Evolutionary conservation across 2,888 invertebrate species (phyloP).

Genomic region (Panzeria rudis): DNA sequence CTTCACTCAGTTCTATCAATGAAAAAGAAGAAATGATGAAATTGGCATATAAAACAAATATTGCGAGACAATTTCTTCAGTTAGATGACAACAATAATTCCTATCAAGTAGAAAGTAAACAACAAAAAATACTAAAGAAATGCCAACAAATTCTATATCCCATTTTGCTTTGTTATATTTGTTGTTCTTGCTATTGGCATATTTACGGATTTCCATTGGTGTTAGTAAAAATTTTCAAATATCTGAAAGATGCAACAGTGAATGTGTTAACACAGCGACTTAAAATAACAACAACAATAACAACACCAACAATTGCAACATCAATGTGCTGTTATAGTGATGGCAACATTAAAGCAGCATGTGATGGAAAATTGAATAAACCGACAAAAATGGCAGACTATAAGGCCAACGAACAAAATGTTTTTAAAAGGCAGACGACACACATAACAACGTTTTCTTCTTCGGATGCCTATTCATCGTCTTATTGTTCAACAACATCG

Average conservation of each 20-base stretch:
- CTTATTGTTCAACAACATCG: constrained; percentile 63
- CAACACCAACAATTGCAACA: constrained; percentile 46
- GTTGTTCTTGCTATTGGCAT: constrained; percentile 55
- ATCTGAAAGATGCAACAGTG: constrained; percentile 64
- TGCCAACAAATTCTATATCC: constrained; percentile 52
- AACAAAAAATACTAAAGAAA: constrained; percentile 26
- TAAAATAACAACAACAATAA: constrained; percentile 70
- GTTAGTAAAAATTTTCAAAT: constrained; percentile 62
- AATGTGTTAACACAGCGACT: constrained; percentile 60
- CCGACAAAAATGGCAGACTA: constrained; percentile 60
- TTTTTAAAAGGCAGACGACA: constrained; percentile 27
- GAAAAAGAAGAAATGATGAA: not conserved
- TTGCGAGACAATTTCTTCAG: constrained; percentile 22
- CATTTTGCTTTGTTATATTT: constrained; percentile 9
- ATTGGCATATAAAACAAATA: constrained; percentile 39
- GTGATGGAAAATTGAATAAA: constrained; percentile 44
- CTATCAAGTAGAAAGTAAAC: constrained; percentile 48
- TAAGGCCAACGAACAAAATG: constrained; percentile 54
- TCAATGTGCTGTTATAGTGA: not conserved
- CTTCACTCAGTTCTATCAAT: not conserved
- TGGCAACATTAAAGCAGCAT: constrained; percentile 41
- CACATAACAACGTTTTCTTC: not conserved
- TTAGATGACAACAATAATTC: constrained; percentile 40
- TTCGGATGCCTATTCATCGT: constrained; percentile 2
- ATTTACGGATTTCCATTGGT: constrained; percentile 68